A percentile compares a stretch with the other conserved stretches of the same genome.
These are phyloP conservation scores for Tadarida brasiliensis DNA, from an alignment of 2,797 vertebrate genomes.

Conservation along the genomic window DNA sequence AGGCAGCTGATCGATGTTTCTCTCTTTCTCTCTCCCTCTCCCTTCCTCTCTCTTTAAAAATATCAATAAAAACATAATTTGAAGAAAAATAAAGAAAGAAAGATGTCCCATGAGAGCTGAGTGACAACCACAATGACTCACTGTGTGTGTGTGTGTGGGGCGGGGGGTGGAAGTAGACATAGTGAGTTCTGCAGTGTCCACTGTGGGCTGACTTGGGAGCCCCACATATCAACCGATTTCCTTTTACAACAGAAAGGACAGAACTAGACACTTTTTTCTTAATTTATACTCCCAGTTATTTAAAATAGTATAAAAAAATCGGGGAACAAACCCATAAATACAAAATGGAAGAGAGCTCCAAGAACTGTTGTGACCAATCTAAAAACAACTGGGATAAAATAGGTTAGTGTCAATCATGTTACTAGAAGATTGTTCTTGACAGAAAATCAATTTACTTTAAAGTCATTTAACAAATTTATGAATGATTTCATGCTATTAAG, in stretches of 20 bases:
- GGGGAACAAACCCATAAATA: neutral
- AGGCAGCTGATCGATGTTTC: neutral
- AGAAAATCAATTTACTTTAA: constrained; percentile 26
- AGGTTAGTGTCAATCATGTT: neutral
- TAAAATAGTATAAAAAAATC: neutral
- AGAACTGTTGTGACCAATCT: neutral
- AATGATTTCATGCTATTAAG: neutral
- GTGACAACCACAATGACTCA: neutral
- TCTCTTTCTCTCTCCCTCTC: neutral
- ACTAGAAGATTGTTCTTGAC: neutral
- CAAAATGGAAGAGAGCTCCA: neutral
- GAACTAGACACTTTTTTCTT: neutral
- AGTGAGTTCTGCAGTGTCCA: neutral
- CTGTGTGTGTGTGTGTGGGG: too few relatives aligned
- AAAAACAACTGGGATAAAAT: neutral
- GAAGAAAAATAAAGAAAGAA: neutral
- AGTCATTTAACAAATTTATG: neutral
- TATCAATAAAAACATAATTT: neutral
- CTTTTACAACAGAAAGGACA: neutral
- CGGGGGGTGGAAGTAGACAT: too few relatives aligned
- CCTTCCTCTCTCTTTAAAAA: neutral
- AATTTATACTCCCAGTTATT: neutral
- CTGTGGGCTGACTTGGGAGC: neutral
- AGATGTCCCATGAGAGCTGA: neutral
- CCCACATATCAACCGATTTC: neutral